Evolutionary conservation across 2,888 invertebrate genomes (phyloP), one percentile per base, ranked within the genome.

Genomic region (Agrochola lychnidis): DNA sequence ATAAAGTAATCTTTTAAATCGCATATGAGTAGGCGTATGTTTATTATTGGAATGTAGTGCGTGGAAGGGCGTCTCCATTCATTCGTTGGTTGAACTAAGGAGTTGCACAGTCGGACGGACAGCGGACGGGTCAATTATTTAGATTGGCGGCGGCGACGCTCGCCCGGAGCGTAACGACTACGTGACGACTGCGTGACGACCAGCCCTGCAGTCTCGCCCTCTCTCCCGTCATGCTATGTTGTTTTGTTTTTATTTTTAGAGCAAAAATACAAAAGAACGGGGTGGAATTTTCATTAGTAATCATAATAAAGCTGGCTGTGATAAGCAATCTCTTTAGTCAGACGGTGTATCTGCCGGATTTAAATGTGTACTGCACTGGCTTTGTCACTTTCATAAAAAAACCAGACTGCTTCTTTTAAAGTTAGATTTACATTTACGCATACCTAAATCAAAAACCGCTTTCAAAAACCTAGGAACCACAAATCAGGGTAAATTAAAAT

Each of bases 91-190:
- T 91, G 70, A 84, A 79, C 78, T 87, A 92, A 93, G 93, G 93
- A 92, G 91, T 93, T 93, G 94, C 93, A 93, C 91, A 95, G 94
- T 92, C 92, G 89, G 91, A 92, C 93, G 95, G 95, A 93, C 95
- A 94, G 92, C 92, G 95, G 90, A 93, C 91, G 92, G 94, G 95
- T 96, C 96, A 96, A 96, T 96, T 96, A 96, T 96, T 96, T 96
- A 96, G 96, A 96, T 96, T 96, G 96, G 95, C 92, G 93, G 93
- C 94, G 95, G 93, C 95, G 95, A 90, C 93, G 90, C 89, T 89
- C 84, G 87, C 91, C 89, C 89, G 83, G 84, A 89, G 88, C 83
- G 85, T 90, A 90, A 90, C 89, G 88, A 90, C 90, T 91, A 92
- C 92, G 93, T 92, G 93, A 93, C 92, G 92, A 91, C 89, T 90